phyloP scores from a whole-genome alignment of 1,140 invertebrate genomes.

The Heliconius hermathena region DNA sequence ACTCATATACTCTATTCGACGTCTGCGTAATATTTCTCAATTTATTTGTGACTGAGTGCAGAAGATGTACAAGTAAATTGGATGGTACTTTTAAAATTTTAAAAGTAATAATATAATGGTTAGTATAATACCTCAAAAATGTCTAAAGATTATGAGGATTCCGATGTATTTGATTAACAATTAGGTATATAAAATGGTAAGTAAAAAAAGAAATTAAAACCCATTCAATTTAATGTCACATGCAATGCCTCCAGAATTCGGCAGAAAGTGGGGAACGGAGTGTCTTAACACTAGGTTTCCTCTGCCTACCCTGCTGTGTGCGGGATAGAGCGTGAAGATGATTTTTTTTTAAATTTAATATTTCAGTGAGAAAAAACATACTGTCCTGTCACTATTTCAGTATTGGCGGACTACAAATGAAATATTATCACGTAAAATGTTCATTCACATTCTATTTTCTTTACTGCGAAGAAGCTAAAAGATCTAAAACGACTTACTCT shows the following conservation, averaged over 20 bases:
- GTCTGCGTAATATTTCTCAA: constrained; percentile 26
- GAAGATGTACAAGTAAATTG: constrained; percentile 14
- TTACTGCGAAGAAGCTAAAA: background rate
- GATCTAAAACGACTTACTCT: constrained; percentile 24
- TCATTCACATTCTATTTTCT: background rate
- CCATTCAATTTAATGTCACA: background rate
- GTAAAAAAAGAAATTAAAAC: background rate
- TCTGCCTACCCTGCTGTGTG: too few relatives aligned
- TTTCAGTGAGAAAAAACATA: background rate
- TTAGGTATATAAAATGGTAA: background rate
- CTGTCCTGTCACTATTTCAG: background rate
- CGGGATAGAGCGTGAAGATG: too few relatives aligned
- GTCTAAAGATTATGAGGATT: too few relatives aligned
- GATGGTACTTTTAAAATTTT: background rate
- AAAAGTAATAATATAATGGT: background rate
- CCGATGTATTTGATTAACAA: background rate
- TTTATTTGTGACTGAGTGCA: constrained; percentile 34
- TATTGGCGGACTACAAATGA: background rate
- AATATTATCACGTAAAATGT: background rate
- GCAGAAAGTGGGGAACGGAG: too few relatives aligned
- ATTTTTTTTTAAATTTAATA: background rate
- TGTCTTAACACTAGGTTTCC: too few relatives aligned
- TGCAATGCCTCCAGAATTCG: too few relatives aligned
- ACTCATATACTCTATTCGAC: constrained; percentile 1
- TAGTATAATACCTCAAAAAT: background rate